Base-by-base conservation (phyloP, 1,140 invertebrate genomes). In the Scaptomyza hsui region DNA sequence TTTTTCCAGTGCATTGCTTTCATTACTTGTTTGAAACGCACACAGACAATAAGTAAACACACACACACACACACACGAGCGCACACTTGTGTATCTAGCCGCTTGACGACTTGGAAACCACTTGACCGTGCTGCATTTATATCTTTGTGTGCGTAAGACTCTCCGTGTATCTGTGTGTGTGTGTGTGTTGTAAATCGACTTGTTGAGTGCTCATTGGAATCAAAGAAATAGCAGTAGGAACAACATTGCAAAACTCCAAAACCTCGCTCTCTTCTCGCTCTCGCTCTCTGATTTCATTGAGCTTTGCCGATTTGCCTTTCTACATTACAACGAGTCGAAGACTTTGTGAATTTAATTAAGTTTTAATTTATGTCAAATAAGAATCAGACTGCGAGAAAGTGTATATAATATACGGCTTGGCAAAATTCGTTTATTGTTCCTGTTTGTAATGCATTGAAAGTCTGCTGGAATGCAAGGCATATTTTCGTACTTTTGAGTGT, bases 1-100 rank as follows among this genome's bases (percentile, higher is more conserved):
- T 79, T 85, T 85, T 83, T 85, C 80, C 80, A 85, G 76, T 79
- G 72, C 76, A 76, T 82, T 73, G 80, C 80, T 85, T 85, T 85
- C 75, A 75, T 85, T 85, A 85, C 80, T 73, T 63, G 80, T 76
- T 76, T 75, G 49, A 42, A 44, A 57, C 42, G 16, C 61, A 64
- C 63, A 32, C 19, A 57, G 21, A 24, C 61, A n/a, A n/a, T n/a
- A n/a, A n/a, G n/a, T n/a, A 64, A 60, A 32, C 19, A 57, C 57
- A 70, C 65, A 63, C 48, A 63, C 29, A 44, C 44, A 44, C 18
- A 44, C 10, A 53, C 13, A 39, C 12, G 16, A n/a, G 39, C n/a
- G 18, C 29, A 41, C 18, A 12, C 12, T 29, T 45, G 10, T 37
- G 32, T 37, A 37, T 37, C 32, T 37, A 37, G 32, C 32, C 32